Evolutionary conservation across 2,888 invertebrate genomes (phyloP).

Genomic region (Lepas anatifera): DNA sequence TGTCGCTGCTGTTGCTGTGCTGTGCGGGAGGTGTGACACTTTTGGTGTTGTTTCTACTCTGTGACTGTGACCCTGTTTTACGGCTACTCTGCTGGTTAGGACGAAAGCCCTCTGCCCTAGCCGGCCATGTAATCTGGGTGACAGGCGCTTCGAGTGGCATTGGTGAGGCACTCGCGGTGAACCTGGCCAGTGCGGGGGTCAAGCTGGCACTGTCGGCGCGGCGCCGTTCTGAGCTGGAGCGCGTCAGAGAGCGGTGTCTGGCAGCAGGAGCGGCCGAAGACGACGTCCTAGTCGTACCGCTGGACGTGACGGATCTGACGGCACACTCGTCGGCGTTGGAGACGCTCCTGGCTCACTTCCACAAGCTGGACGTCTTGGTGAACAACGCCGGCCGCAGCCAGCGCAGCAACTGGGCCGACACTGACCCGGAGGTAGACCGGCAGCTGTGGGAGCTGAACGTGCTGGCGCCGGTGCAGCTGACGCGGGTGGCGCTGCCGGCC

Average conservation of each 20-base stretch:
- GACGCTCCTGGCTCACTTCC: constrained; percentile 52
- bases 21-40: not conserved
- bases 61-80: constrained; percentile 1
- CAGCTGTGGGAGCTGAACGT: constrained; percentile 66
- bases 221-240: constrained; percentile 46
- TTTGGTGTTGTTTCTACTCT: constrained; percentile 9
- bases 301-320: constrained; percentile 50
- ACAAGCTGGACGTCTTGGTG: constrained; percentile 58
- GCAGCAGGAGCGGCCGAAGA: constrained; percentile 36
- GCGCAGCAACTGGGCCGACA: constrained; percentile 56
- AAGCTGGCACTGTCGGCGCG: constrained; percentile 56
- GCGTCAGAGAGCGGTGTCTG: constrained; percentile 52
- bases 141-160: constrained; percentile 77
- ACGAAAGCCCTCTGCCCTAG: constrained; percentile 30
- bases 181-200: constrained; percentile 50
- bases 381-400: constrained; percentile 74
- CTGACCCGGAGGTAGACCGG: constrained; percentile 54
- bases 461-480: constrained; percentile 54
- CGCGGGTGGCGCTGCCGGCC: constrained; percentile 53
- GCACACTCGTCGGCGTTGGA: constrained; percentile 48
- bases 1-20: constrained; percentile 16
- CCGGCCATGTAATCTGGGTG: constrained; percentile 65
- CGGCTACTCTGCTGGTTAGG: not conserved
- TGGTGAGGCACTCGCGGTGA: constrained; percentile 57
- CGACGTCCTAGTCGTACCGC: constrained; percentile 52